phyloP scores from a whole-genome alignment of 2,888 invertebrate genomes.

The Heliconius erato region DNA sequence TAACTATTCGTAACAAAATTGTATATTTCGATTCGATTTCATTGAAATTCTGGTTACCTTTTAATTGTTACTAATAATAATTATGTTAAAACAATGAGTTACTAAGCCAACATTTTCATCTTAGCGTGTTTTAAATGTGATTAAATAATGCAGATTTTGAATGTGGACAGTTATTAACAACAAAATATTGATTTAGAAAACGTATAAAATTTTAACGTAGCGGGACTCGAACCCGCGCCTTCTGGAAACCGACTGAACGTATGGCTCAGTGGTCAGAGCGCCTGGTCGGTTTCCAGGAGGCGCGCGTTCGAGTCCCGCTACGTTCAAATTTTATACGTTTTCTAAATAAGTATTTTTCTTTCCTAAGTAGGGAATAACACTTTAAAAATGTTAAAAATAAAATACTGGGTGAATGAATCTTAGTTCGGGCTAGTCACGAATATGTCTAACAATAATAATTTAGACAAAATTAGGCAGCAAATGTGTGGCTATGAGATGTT shows the following conservation, averaged over 20 bases:
- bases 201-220: too few relatives aligned
- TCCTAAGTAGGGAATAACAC: too few relatives aligned
- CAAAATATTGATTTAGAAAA: constrained; percentile 7
- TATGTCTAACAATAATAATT: constrained; percentile 43
- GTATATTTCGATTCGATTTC: constrained; percentile 69
- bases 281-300: too few relatives aligned
- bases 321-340: too few relatives aligned
- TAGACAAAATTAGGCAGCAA: constrained; percentile 52
- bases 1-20: constrained; percentile 67
- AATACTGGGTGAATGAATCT: constrained; percentile 22
- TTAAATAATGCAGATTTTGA: constrained; percentile 31
- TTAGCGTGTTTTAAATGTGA: constrained; percentile 46
- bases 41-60: constrained; percentile 65
- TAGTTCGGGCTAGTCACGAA: constrained; percentile 51
- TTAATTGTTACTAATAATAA: constrained; percentile 56
- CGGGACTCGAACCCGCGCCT: too few relatives aligned
- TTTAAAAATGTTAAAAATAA: too few relatives aligned
- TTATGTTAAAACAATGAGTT: constrained; percentile 51
- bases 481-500: constrained; percentile 52
- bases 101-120: constrained; percentile 53
- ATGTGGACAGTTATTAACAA: constrained; percentile 30
- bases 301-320: too few relatives aligned
- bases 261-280: too few relatives aligned
- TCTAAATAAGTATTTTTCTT: too few relatives aligned
- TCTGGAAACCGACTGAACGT: too few relatives aligned